Conservation (phyloP, 2,888 invertebrate genomes). For the Mythimna pallens region DNA sequence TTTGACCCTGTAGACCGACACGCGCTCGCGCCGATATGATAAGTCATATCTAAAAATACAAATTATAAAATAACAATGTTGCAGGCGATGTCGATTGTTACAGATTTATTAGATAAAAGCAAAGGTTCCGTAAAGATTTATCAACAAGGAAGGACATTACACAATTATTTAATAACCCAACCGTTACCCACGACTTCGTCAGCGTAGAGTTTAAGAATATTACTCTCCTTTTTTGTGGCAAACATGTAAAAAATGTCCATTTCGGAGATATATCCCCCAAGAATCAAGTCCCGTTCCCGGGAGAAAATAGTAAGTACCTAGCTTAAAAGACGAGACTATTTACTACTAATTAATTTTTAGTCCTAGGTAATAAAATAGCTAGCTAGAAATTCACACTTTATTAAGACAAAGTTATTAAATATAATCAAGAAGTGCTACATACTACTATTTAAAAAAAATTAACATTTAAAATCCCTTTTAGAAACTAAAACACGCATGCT, state of each 20-base stretch:
- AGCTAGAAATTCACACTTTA: background rate
- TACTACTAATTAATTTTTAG: background rate
- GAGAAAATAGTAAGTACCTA: too few relatives aligned
- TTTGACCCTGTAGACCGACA: background rate
- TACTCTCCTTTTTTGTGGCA: too few relatives aligned
- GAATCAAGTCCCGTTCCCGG: too few relatives aligned
- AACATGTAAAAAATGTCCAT: too few relatives aligned
- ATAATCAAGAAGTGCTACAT: too few relatives aligned
- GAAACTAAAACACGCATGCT: too few relatives aligned
- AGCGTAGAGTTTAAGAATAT: too few relatives aligned
- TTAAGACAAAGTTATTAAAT: background rate
- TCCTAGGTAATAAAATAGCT: background rate
- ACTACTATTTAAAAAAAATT: too few relatives aligned
- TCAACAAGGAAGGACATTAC: background rate
- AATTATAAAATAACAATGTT: conserved; percentile 4
- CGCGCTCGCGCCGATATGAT: background rate
- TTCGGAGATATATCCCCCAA: too few relatives aligned
- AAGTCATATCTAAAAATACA: conserved; percentile 17
- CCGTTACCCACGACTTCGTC: too few relatives aligned
- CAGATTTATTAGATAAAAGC: conserved; percentile 13
- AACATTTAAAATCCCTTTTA: too few relatives aligned
- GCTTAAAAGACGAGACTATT: background rate
- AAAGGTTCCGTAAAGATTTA: background rate
- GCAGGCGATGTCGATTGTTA: background rate
- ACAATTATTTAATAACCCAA: background rate